phyloP scores from a whole-genome alignment of 2,888 invertebrate genomes.

The Drosophila histrio region DNA sequence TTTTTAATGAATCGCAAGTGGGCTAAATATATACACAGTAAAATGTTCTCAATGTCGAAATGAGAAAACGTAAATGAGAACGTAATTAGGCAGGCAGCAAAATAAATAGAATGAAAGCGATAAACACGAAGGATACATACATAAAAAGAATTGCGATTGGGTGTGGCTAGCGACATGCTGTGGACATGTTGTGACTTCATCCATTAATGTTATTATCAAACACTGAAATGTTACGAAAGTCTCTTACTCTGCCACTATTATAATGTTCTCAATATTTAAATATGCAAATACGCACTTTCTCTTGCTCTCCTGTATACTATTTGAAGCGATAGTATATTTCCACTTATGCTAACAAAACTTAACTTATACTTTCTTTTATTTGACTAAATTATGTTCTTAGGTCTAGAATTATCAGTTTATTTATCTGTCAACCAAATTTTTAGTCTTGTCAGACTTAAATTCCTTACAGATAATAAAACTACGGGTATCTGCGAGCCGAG shows the following conservation, averaged over 20 bases:
- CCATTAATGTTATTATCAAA: slow-evolving; percentile 33
- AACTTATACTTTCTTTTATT: neutral
- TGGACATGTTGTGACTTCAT: slow-evolving; percentile 59
- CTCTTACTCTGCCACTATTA: neutral
- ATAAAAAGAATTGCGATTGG: slow-evolving; percentile 10
- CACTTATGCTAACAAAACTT: neutral
- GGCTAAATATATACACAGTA: slow-evolving; percentile 29
- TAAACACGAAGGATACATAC: slow-evolving; percentile 1
- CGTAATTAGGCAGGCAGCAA: slow-evolving; percentile 61
- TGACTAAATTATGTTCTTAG: neutral
- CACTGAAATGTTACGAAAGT: slow-evolving; percentile 1
- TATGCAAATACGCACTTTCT: neutral
- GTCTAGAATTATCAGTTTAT: neutral
- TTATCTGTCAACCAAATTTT: neutral
- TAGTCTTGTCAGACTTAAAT: neutral
- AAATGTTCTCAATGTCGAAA: slow-evolving; percentile 15
- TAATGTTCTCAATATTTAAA: neutral
- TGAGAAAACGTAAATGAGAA: slow-evolving; percentile 31
- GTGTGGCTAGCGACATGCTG: slow-evolving; percentile 18
- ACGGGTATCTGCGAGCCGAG: neutral
- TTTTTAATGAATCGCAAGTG: slow-evolving; percentile 67
- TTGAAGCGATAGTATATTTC: neutral
- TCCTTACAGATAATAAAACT: neutral
- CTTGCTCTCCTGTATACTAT: neutral
- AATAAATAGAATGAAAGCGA: slow-evolving; percentile 13